Evolutionary conservation across 1,140 invertebrate species (phyloP), one percentile per base, ranked within the genome.

Genomic region (Thaumetopoea pityocampa): DNA sequence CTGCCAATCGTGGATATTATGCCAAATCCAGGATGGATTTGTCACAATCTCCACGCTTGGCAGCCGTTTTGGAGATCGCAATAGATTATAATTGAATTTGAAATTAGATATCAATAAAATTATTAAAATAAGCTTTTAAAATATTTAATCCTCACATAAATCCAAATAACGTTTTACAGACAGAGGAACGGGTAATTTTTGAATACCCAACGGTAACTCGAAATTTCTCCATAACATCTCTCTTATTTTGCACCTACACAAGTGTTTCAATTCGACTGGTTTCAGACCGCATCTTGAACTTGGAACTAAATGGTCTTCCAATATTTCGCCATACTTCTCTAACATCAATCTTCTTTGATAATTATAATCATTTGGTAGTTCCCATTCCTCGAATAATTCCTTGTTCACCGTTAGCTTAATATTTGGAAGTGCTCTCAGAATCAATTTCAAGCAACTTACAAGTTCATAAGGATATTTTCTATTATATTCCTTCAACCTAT

Each of bases 131-230:
- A 33, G 40, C 29, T 28, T 22, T 16, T 11, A 43, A 23, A 51
- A 44, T 43, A 22, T 65, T 83, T 85, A 92, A 80, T 94, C 92
- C 9, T 87, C 81, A 48, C 89, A 80, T n/a, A 94, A 82, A 77
- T 94, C 92, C 23, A 94, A 72, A 71, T 94, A 94, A 47, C 86
- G 83, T 45, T 89, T 88, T 27, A 94, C 53, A 4, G 79, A 70
- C 22, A 84, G 67, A 0, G 93, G 93, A 45, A 95, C 65, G 1
- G 88, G 86, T 10, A 95, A 66, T 3, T 85, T 85, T 45, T 86
- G 79, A 46, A 94, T 93, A 6, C 92, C 92, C 52, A 89, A 86
- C 0, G 93, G 93, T 10, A 95, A 62, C 33, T 90, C 88, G 74
- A 90, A 92, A 60, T 92, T 92, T 1, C 86, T 45, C 67, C 89